Base-by-base conservation (phyloP, 2,888 invertebrate species). In the Lithophane semibrunnea region DNA sequence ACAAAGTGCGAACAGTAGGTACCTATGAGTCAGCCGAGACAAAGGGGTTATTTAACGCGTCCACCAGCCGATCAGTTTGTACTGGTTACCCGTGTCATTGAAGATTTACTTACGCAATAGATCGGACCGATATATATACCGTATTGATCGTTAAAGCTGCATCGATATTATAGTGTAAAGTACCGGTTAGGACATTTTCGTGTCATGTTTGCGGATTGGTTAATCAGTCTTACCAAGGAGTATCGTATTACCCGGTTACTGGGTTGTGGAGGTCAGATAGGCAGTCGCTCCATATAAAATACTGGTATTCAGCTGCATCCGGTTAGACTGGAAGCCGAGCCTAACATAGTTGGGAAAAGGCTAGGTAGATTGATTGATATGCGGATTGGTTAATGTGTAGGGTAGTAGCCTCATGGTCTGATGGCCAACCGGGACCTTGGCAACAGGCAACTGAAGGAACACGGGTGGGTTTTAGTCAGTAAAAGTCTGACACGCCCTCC, bases 11-110 rank as follows among this genome's bases (percentile, higher is more conserved):
- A 63, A 60, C 47, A 61, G 10, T 49, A 13, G 12, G 13, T 16
- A 10, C 1, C 65, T 8, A 18, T 83, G 86, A 83, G 61, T 83
- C 83, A 86, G 9, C 3, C 12, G 58, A 77, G 68, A 83, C 79
- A 86, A 83, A 83, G 83, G 21, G 58, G 71, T 58, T 86, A 77
- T 77, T 73, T 68, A 65, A 86, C 64, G 60, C 18, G 60, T 66
- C 24, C 47, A 70, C 52, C 18, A 65, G 42, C 54, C 44, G 77
- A 65, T 71, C 60, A 47, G 77, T 76, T 76, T 24, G 37, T 67
- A 49, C 69, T 85, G 49, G 70, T 63, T 75, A 69, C 54, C 54
- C 5, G 29, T 71, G 54, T 61, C 65, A 70, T 65, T 80, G 61
- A 70, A 68, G 83, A 77, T 67, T 72, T 73, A 70, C 54, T 65